Conservation (phyloP, 2,797 vertebrate genomes). For the Cercopithecus hamlyni region DNA sequence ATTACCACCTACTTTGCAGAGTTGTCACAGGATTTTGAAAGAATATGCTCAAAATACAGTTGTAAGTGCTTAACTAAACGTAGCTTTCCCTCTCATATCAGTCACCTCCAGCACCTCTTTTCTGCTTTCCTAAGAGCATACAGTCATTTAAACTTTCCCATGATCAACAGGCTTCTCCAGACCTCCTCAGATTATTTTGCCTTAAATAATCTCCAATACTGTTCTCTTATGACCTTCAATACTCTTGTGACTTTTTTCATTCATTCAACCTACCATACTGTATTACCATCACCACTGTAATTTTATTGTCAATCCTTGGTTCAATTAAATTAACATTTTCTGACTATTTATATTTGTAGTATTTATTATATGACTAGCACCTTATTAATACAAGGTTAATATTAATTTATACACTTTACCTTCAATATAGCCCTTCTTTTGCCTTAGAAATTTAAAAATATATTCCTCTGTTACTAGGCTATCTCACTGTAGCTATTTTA, state of each 20-base stretch:
- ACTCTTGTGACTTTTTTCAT: neutral
- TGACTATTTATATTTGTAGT: neutral
- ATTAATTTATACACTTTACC: neutral
- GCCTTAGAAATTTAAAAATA: neutral
- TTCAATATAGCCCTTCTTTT: neutral
- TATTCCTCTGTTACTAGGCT: neutral
- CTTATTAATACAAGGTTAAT: neutral
- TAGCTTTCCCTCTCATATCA: neutral
- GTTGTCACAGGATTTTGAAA: conserved; percentile 7
- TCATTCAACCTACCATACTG: neutral
- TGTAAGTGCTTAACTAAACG: neutral
- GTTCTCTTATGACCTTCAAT: neutral
- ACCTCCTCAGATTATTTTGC: neutral
- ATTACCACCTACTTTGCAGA: neutral
- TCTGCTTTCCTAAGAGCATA: neutral
- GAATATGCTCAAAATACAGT: neutral
- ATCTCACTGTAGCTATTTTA: neutral
- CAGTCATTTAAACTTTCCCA: neutral
- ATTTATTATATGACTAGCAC: neutral
- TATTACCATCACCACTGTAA: neutral
- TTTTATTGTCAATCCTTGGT: neutral
- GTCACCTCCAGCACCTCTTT: neutral
- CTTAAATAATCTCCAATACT: neutral
- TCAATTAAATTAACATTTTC: neutral
- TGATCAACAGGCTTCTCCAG: neutral